Percentiles rank a stretch among this genome's conserved stretches.
These are phyloP conservation scores for Steinernema feltiae DNA, from an alignment of 1,140 invertebrate species.

Conservation along the genomic window DNA sequence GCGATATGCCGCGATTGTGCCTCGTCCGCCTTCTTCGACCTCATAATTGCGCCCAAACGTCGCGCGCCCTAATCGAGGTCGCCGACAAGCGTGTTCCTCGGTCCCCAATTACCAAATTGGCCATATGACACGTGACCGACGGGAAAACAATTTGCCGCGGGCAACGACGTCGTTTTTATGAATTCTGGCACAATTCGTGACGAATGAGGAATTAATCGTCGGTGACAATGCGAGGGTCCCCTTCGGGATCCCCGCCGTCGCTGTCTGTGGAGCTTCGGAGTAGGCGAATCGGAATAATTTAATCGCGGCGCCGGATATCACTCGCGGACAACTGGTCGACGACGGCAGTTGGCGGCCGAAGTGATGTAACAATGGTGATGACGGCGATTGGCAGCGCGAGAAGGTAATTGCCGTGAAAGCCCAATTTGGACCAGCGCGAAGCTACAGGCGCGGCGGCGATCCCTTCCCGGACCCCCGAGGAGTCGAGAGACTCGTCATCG, in stretches of 20 bases:
- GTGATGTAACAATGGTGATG: slow-evolving; percentile 6
- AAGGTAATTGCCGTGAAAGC: background rate
- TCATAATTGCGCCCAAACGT: background rate
- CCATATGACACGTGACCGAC: slow-evolving; percentile 2
- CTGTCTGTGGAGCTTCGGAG: background rate
- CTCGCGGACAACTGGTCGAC: background rate
- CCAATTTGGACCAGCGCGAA: background rate
- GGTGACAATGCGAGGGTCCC: background rate
- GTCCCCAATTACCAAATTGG: slow-evolving; percentile 10
- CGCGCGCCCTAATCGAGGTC: slow-evolving; percentile 6
- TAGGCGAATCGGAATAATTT: background rate
- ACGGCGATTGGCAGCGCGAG: background rate
- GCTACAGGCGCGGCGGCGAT: background rate
- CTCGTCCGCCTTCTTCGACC: background rate
- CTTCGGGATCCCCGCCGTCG: background rate
- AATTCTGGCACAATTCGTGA: background rate
- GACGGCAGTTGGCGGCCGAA: background rate
- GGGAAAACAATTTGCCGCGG: slow-evolving; percentile 3
- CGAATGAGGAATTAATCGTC: background rate
- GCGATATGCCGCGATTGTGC: background rate
- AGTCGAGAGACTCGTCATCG: slow-evolving; percentile 5
- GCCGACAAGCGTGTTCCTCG: background rate
- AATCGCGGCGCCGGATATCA: slow-evolving; percentile 10
- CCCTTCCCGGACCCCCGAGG: background rate
- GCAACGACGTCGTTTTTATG: too few relatives aligned